phyloP scores from a whole-genome alignment of 2,888 invertebrate genomes.

The Epinotia bilunana region DNA sequence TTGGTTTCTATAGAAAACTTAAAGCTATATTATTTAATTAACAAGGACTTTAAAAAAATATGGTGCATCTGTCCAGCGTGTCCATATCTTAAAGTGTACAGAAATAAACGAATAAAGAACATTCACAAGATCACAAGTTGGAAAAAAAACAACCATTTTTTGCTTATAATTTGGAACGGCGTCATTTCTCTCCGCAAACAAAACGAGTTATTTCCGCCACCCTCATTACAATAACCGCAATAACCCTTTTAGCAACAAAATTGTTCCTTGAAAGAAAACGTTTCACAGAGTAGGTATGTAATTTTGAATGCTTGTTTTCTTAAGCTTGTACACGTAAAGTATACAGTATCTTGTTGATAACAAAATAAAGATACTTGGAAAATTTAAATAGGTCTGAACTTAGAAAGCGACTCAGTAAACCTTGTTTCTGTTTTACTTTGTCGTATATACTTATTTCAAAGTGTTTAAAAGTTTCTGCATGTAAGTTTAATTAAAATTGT shows the following conservation, averaged over 20 bases:
- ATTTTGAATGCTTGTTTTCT: constrained; percentile 10
- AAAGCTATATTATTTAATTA: too few relatives aligned
- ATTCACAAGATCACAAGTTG: neutral
- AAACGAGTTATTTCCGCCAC: constrained; percentile 6
- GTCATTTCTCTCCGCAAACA: constrained; percentile 5
- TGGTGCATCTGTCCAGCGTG: too few relatives aligned
- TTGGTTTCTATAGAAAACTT: too few relatives aligned
- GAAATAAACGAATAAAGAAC: neutral
- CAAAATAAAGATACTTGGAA: neutral
- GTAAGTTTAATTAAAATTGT: neutral
- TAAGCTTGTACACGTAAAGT: neutral
- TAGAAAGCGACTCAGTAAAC: neutral
- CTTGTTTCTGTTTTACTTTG: neutral
- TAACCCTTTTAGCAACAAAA: constrained; percentile 10
- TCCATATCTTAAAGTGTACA: neutral
- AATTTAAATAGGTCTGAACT: neutral
- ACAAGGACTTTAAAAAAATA: too few relatives aligned
- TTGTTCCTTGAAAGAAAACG: constrained; percentile 12
- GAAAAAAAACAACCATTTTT: neutral
- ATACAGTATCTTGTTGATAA: neutral
- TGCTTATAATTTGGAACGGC: neutral
- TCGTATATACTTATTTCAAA: neutral
- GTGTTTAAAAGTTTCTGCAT: neutral
- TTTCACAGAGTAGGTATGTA: neutral
- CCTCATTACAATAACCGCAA: constrained; percentile 15